Evolutionary conservation across 2,113 vertebrate genomes (phyloP).

Genomic region (Scolopax mira): DNA sequence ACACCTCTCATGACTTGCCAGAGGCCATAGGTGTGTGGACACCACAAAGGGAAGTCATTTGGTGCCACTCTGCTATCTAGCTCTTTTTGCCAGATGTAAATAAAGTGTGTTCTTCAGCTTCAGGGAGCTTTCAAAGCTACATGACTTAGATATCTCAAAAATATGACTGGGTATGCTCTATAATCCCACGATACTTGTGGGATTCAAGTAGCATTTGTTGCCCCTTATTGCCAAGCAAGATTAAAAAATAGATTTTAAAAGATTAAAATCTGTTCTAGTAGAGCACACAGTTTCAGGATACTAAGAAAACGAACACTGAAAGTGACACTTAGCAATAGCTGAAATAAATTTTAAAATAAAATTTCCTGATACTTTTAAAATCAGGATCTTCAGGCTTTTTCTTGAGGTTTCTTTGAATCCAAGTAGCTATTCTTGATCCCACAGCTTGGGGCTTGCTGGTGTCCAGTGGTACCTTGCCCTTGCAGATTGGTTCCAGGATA

Average conservation of each 20-base stretch:
- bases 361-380: background rate
- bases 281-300: background rate
- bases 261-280: background rate
- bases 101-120: background rate
- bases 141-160: background rate
- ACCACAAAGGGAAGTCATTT: background rate
- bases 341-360: background rate
- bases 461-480: background rate
- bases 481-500: background rate
- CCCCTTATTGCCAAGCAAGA: background rate
- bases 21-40: background rate
- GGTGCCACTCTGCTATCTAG: background rate
- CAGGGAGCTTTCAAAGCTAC: background rate
- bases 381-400: background rate
- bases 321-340: background rate
- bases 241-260: background rate
- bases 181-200: too few relatives aligned
- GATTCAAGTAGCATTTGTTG: background rate
- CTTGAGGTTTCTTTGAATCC: background rate
- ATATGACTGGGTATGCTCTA: background rate
- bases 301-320: background rate
- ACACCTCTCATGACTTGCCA: background rate
- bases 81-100: background rate
- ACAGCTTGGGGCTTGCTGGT: accelerated
- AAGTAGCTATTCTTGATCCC: background rate